Evolutionary conservation across 2,797 vertebrate genomes (phyloP).

Genomic region (Setipinna tenuifilis): DNA sequence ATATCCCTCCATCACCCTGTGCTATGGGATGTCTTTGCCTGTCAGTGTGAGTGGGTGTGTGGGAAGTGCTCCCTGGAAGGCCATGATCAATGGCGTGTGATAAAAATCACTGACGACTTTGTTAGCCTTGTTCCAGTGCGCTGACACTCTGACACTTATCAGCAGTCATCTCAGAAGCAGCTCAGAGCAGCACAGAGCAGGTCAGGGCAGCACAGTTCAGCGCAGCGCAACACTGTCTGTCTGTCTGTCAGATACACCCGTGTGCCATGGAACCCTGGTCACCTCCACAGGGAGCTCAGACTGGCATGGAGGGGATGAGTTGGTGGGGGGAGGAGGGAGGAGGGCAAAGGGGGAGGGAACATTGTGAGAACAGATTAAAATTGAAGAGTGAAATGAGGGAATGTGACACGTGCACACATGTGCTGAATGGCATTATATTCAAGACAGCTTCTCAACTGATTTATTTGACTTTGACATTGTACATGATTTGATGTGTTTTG

Average conservation of each 20-base stretch:
- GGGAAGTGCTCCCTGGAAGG: neutral
- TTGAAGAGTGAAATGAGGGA: neutral
- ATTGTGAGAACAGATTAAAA: neutral
- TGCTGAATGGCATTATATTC: neutral
- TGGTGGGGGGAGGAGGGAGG: neutral
- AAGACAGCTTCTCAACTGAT: neutral
- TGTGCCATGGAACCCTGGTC: neutral
- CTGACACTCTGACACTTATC: neutral
- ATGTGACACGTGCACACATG: neutral
- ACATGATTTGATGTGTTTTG: neutral
- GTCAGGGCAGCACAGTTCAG: no score
- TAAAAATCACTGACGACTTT: neutral
- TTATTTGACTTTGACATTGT: neutral
- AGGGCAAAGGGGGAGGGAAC: no score
- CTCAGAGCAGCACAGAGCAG: no score
- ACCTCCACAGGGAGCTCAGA: neutral
- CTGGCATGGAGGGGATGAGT: neutral
- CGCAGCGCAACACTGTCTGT: no score
- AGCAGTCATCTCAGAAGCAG: neutral
- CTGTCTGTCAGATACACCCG: neutral
- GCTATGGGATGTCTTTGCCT: neutral
- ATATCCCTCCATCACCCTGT: neutral
- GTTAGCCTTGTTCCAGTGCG: neutral
- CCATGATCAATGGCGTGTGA: slow-evolving; percentile 3
- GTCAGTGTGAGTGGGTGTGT: neutral